Evolutionary conservation across 2,113 vertebrate genomes (phyloP).

Genomic region (Oostethus manadensis): DNA sequence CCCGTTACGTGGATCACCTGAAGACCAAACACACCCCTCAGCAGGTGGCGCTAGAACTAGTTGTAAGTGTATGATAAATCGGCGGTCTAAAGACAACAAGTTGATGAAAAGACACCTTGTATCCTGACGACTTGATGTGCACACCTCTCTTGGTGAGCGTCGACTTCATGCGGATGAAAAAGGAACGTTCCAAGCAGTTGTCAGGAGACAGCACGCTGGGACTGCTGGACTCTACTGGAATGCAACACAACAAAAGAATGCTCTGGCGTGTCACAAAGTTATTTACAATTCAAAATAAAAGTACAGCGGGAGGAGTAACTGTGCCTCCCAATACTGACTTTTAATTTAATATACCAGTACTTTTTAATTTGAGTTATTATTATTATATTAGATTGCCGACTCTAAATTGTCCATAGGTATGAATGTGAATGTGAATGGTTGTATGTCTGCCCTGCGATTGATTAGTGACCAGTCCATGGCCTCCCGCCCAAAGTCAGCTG

Average conservation of each 20-base stretch:
- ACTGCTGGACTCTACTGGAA: conserved; percentile 88
- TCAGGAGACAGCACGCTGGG: conserved; percentile 88
- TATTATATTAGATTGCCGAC: too few species aligned
- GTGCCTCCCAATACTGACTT: too few species aligned
- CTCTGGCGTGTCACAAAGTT: too few species aligned
- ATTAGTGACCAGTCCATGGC: too few species aligned
- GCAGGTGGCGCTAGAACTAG: not conserved
- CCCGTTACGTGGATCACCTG: conserved; percentile 98
- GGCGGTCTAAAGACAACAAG: not conserved
- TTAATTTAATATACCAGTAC: too few species aligned
- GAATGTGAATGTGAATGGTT: too few species aligned
- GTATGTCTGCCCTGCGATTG: too few species aligned
- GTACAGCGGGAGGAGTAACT: too few species aligned
- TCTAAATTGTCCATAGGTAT: too few species aligned
- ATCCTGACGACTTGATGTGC: conserved; percentile 99
- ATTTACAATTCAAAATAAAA: not conserved
- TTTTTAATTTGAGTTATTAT: too few species aligned
- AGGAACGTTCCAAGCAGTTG: conserved; percentile 90
- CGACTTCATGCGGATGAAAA: conserved; percentile 99
- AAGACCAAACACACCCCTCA: not conserved
- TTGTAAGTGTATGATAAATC: not conserved
- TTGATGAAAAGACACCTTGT: conserved; percentile 77
- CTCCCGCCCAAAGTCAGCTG: too few species aligned
- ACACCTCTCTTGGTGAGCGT: conserved; percentile 97
- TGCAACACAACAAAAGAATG: conserved; percentile 4